Conservation (phyloP, 2,888 invertebrate genomes). For the Macaria notata region DNA sequence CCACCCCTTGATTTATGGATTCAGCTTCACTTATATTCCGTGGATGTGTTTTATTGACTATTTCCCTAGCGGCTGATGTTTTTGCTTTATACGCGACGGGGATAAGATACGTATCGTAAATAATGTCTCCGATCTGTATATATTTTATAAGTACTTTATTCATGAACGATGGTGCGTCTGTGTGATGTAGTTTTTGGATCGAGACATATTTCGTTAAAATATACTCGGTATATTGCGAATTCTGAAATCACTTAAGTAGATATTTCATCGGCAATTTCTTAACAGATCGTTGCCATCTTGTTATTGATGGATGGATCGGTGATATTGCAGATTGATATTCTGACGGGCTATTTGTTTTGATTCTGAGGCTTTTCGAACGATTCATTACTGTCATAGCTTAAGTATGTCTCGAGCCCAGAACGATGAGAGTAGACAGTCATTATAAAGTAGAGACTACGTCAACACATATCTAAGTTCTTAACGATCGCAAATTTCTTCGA, state of each 20-base stretch:
- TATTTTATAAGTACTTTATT: slow-evolving; percentile 45
- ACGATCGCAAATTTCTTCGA: too few species aligned
- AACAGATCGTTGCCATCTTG: slow-evolving; percentile 4
- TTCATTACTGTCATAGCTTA: background rate
- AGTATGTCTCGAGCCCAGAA: too few species aligned
- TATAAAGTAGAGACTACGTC: too few species aligned
- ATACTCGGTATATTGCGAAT: background rate
- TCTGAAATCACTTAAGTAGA: background rate
- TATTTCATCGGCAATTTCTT: slow-evolving; percentile 7
- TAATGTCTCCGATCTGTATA: slow-evolving; percentile 37
- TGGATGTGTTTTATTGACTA: slow-evolving; percentile 48
- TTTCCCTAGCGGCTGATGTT: slow-evolving; percentile 43
- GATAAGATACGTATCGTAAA: slow-evolving; percentile 41
- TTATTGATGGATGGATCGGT: slow-evolving; percentile 14
- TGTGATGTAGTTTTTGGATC: slow-evolving; percentile 17
- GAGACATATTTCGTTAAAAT: slow-evolving; percentile 9
- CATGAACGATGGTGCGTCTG: slow-evolving; percentile 30
- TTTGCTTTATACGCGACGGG: slow-evolving; percentile 45
- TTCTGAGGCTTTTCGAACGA: slow-evolving; percentile 1
- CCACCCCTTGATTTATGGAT: slow-evolving; percentile 57
- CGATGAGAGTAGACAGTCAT: too few species aligned
- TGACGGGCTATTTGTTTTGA: slow-evolving; percentile 12
- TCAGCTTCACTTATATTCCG: slow-evolving; percentile 41
- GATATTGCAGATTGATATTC: slow-evolving; percentile 14
- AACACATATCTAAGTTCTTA: too few species aligned